A percentile compares a stretch with the other conserved stretches of the same genome.
Conservation (phyloP, 2,797 vertebrate genomes). For the Enteromius treurensis region DNA sequence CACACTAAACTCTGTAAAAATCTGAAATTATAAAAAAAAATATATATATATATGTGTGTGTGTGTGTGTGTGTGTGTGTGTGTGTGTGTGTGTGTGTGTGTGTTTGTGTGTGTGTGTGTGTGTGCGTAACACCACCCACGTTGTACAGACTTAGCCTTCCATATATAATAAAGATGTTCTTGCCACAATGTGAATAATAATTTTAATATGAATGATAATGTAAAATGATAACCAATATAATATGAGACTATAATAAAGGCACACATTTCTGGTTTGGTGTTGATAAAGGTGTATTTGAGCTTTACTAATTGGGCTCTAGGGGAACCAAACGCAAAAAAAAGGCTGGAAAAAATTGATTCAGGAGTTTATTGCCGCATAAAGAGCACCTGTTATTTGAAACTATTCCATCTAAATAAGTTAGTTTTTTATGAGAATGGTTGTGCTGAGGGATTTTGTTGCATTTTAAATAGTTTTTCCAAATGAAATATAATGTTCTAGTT, state of each 20-base stretch:
- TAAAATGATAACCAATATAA: not conserved
- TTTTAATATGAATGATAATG: not conserved
- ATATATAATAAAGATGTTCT: not conserved
- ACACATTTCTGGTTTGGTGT: not conserved
- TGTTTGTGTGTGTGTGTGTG: too few species aligned
- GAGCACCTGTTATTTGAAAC: constrained; percentile 11
- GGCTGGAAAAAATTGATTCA: not conserved
- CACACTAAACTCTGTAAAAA: not conserved
- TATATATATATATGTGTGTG: too few species aligned
- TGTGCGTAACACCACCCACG: not conserved
- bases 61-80: too few species aligned
- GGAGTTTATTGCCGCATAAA: constrained; percentile 7
- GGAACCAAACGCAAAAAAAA: not conserved
- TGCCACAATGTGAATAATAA: too few species aligned
- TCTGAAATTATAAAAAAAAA: not conserved
- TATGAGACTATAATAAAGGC: not conserved
- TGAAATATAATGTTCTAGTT: not conserved
- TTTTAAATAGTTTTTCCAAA: not conserved
- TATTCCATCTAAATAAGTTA: not conserved
- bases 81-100: too few species aligned
- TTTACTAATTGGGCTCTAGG: not conserved
- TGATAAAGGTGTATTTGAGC: constrained; percentile 10
- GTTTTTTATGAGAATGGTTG: constrained; percentile 2
- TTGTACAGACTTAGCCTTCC: not conserved
- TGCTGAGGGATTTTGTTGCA: constrained; percentile 6